Conservation (phyloP, 2,888 invertebrate genomes). For the Pharmacophagus antenor region DNA sequence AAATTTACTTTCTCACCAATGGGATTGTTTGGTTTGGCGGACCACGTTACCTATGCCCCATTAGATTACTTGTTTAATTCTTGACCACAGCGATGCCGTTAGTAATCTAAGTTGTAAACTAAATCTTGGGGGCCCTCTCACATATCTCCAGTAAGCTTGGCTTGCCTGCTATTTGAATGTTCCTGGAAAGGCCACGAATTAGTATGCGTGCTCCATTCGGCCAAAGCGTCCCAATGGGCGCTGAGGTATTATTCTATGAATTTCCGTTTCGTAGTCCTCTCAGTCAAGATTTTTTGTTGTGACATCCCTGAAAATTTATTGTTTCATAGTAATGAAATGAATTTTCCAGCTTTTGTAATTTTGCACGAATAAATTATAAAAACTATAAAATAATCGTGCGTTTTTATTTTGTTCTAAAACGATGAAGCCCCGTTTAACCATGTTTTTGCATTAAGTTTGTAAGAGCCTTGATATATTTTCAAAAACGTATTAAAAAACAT, state of each 20-base stretch:
- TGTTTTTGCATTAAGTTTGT: no score
- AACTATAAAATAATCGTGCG: no score
- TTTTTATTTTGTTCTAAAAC: no score
- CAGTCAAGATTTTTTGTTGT: not conserved
- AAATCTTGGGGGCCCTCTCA: conserved; percentile 76
- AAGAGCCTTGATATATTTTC: no score
- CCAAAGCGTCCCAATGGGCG: conserved; percentile 62
- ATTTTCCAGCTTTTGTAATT: no score
- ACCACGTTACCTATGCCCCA: conserved; percentile 58
- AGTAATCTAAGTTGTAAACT: conserved; percentile 79
- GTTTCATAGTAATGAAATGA: no score
- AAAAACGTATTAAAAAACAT: no score
- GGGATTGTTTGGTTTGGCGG: conserved; percentile 50
- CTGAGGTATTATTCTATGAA: conserved; percentile 60
- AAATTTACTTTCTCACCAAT: conserved; percentile 57
- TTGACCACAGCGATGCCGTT: conserved; percentile 64
- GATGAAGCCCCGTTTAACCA: no score
- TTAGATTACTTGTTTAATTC: conserved; percentile 76
- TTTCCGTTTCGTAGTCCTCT: conserved; percentile 24
- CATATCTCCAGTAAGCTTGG: conserved; percentile 76
- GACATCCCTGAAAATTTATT: not conserved
- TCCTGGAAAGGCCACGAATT: conserved; percentile 72
- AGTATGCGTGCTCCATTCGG: conserved; percentile 77
- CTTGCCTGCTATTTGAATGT: conserved; percentile 73
- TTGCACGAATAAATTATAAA: no score